phyloP scores from a whole-genome alignment of 2,113 vertebrate species.

The Rhynchomys soricoides region DNA sequence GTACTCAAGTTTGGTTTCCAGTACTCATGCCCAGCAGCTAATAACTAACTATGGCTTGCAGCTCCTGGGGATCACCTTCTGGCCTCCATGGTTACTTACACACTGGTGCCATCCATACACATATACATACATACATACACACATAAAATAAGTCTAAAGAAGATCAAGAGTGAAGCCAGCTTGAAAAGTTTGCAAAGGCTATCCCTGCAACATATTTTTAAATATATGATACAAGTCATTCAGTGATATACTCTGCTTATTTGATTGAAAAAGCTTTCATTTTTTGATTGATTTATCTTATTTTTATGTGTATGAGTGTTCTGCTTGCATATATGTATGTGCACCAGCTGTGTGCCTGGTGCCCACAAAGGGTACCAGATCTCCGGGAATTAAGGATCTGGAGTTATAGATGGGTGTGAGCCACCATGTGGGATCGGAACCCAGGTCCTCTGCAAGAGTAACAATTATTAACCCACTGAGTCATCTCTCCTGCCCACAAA shows the following conservation, averaged over 20 bases:
- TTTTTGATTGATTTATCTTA: not conserved
- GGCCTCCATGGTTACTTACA: not conserved
- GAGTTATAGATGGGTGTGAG: not conserved
- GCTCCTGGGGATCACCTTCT: too few species aligned
- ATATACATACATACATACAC: not conserved
- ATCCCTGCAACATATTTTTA: not conserved
- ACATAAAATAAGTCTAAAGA: not conserved
- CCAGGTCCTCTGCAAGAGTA: not conserved
- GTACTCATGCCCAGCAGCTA: not conserved
- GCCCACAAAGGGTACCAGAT: not conserved
- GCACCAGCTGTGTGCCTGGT: not conserved
- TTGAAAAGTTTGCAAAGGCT: conserved; percentile 34
- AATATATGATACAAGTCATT: not conserved
- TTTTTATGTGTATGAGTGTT: not conserved
- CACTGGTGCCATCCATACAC: not conserved
- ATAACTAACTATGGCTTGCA: not conserved
- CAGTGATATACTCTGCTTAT: not conserved
- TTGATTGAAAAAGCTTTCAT: conserved; percentile 15
- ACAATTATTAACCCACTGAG: not conserved
- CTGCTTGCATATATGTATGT: not conserved
- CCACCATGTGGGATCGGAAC: not conserved
- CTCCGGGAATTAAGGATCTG: not conserved
- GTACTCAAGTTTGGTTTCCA: not conserved
- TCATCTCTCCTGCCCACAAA: not conserved
- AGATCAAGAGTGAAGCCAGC: not conserved